Evolutionary conservation across 2,888 invertebrate genomes (phyloP).

Genomic region (Phyllotreta cruciferae): DNA sequence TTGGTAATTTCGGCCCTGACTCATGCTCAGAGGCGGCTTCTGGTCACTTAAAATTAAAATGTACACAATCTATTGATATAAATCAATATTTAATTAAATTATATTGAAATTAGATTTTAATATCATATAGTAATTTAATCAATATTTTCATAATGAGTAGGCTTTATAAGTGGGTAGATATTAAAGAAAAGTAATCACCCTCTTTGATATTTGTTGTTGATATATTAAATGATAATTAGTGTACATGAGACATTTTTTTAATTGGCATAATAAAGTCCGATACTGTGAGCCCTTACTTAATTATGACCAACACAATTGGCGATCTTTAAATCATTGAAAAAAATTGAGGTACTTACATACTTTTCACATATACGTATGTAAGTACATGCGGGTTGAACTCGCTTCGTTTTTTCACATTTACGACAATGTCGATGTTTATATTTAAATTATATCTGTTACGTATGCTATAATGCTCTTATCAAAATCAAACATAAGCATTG

Average conservation of each 20-base stretch:
- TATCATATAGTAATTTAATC: too few relatives aligned
- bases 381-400: slow-evolving; percentile 30
- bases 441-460: slow-evolving; percentile 33
- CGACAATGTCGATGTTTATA: slow-evolving; percentile 32
- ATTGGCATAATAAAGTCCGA: neutral
- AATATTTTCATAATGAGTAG: too few relatives aligned
- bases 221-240: too few relatives aligned
- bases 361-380: too few relatives aligned
- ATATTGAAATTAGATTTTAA: too few relatives aligned
- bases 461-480: slow-evolving; percentile 45
- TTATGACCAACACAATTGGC: slow-evolving; percentile 23
- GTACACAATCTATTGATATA: too few relatives aligned
- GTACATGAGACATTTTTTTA: too few relatives aligned
- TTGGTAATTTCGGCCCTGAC: slow-evolving; percentile 20
- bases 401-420: slow-evolving; percentile 30
- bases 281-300: slow-evolving; percentile 18
- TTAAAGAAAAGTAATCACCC: too few relatives aligned
- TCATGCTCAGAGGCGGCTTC: slow-evolving; percentile 16
- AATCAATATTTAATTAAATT: too few relatives aligned
- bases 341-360: slow-evolving; percentile 18
- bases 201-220: too few relatives aligned
- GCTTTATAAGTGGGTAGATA: too few relatives aligned
- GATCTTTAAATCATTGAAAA: slow-evolving; percentile 30
- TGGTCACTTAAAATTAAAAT: neutral
- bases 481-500: slow-evolving; percentile 51